Percentiles rank a stretch among this genome's conserved stretches.
These are phyloP conservation scores for Armadillidium nasatum DNA, from an alignment of 1,140 invertebrate genomes.

Conservation along the genomic window DNA sequence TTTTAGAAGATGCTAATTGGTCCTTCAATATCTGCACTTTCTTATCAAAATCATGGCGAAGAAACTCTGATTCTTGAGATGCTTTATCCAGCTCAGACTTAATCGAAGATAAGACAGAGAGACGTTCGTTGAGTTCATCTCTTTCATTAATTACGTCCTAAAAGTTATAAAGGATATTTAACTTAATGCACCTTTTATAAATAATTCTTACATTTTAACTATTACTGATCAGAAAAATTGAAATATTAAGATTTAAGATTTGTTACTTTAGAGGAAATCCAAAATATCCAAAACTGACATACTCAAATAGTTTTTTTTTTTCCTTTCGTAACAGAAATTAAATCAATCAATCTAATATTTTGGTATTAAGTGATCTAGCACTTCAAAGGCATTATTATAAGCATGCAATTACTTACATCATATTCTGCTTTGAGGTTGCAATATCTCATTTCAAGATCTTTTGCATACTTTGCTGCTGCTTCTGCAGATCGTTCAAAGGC, in stretches of 20 bases:
- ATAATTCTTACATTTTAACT: too few species aligned
- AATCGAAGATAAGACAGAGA: not conserved
- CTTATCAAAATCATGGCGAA: not conserved
- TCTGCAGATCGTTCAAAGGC: not conserved
- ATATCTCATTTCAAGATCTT: constrained; percentile 1
- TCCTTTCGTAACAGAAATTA: too few species aligned
- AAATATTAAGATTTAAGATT: too few species aligned
- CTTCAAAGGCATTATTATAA: too few species aligned
- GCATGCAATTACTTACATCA: not conserved
- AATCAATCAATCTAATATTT: too few species aligned
- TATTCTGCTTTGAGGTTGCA: not conserved
- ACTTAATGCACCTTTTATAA: too few species aligned
- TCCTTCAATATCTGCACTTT: not conserved
- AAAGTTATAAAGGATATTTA: too few species aligned
- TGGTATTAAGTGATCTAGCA: too few species aligned
- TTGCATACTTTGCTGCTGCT: not conserved
- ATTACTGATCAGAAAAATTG: too few species aligned
- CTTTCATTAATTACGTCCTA: not conserved
- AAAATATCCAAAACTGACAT: too few species aligned
- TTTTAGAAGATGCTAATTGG: not conserved
- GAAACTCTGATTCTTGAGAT: not conserved
- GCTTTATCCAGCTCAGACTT: not conserved
- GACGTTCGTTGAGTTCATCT: not conserved
- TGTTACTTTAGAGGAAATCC: too few species aligned
- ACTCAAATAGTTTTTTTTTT: too few species aligned